A percentile compares a stretch with the other conserved stretches of the same genome.
Conservation (phyloP, 2,888 invertebrate genomes). For the Cerastis rubricosa region DNA sequence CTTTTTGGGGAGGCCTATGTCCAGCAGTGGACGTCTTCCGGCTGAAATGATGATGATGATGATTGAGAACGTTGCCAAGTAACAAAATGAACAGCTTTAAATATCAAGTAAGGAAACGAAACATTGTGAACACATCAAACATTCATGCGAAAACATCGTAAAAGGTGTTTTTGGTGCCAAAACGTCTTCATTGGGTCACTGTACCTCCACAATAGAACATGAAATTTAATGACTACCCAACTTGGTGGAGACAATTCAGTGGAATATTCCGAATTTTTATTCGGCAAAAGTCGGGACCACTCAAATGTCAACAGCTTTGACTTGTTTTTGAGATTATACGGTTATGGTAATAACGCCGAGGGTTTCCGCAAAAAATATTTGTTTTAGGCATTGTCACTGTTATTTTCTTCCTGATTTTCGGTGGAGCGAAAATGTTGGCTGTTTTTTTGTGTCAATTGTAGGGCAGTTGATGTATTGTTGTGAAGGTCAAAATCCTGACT, state of each 20-base stretch:
- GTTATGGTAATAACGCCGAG: conserved; percentile 59
- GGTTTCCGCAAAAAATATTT: conserved; percentile 56
- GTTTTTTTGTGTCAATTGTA: conserved; percentile 42
- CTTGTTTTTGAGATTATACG: conserved; percentile 61
- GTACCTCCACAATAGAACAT: conserved; percentile 45
- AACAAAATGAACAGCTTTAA: conserved; percentile 1
- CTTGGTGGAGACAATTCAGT: conserved; percentile 57
- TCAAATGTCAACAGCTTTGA: conserved; percentile 61
- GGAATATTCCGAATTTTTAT: conserved; percentile 72
- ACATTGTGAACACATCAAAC: conserved; percentile 24
- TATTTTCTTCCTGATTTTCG: conserved; percentile 53
- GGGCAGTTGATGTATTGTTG: conserved; percentile 31
- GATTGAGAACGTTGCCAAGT: neutral
- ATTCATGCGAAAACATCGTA: conserved; percentile 15
- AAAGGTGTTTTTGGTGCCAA: conserved; percentile 16
- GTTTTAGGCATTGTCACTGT: conserved; percentile 49
- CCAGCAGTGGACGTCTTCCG: too few species aligned
- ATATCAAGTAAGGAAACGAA: conserved; percentile 28
- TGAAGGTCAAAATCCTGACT: neutral
- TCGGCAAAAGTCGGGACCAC: conserved; percentile 67
- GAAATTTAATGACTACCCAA: conserved; percentile 71
- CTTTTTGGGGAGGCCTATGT: too few species aligned
- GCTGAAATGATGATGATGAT: too few species aligned
- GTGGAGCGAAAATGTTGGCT: conserved; percentile 8
- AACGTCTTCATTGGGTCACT: conserved; percentile 48